Percentiles rank a stretch among this genome's conserved stretches.
phyloP scores from a whole-genome alignment of 2,797 vertebrate species.

The Pampus argenteus region DNA sequence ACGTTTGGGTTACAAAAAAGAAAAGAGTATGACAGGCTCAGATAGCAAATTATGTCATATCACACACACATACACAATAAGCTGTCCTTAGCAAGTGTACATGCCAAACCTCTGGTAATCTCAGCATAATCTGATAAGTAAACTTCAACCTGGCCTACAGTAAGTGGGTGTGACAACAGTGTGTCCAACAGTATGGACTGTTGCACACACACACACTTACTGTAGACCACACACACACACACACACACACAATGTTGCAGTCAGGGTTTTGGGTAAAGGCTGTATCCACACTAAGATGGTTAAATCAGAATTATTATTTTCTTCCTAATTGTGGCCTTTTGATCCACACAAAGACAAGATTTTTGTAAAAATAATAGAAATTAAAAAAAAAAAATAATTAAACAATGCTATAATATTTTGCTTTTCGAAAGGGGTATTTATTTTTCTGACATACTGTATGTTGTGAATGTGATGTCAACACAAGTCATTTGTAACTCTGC shows the following conservation, averaged over 20 bases:
- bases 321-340: background rate
- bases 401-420: background rate
- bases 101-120: conserved; percentile 53
- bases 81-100: conserved; percentile 26
- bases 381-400: no score
- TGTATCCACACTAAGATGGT: background rate
- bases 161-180: conserved; percentile 61
- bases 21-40: background rate
- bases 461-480: background rate
- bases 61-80: conserved; percentile 17
- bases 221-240: no score
- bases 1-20: background rate
- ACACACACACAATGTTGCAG: background rate
- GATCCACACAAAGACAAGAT: background rate
- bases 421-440: background rate
- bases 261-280: background rate
- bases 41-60: conserved; percentile 17
- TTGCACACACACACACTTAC: no score
- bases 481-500: background rate
- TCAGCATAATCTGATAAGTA: conserved; percentile 65
- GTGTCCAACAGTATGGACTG: background rate
- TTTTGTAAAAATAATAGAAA: no score
- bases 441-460: background rate
- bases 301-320: background rate
- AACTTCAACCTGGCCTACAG: conserved; percentile 44